These are phyloP conservation scores for Hofmannophila pseudospretella DNA, from an alignment of 2,888 invertebrate genomes.

Conservation along the genomic window DNA sequence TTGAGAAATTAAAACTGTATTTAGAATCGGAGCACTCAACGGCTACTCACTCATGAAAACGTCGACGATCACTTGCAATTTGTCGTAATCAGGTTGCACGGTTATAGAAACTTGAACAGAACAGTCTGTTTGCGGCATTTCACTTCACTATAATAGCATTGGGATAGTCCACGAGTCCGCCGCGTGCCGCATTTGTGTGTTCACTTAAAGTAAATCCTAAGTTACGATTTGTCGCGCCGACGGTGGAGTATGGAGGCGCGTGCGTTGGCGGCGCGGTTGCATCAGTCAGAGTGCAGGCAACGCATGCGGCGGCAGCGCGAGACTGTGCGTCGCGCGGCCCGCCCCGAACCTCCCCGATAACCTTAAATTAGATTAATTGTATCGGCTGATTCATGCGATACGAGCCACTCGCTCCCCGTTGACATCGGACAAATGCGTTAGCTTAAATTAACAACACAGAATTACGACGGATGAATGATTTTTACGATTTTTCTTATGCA, in stretches of 20 bases:
- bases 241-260: slow-evolving; percentile 14
- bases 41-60: slow-evolving; percentile 73
- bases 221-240: slow-evolving; percentile 16
- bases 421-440: slow-evolving; percentile 63
- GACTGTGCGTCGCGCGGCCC: slow-evolving; percentile 66
- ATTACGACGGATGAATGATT: slow-evolving; percentile 51
- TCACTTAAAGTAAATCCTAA: neutral
- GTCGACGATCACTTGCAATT: slow-evolving; percentile 70
- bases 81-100: slow-evolving; percentile 63
- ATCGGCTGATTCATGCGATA: slow-evolving; percentile 72
- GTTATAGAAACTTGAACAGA: slow-evolving; percentile 68
- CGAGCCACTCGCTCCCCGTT: slow-evolving; percentile 54
- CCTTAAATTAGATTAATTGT: slow-evolving; percentile 77
- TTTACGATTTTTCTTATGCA: slow-evolving; percentile 23
- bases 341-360: slow-evolving; percentile 67
- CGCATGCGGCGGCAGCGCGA: slow-evolving; percentile 54
- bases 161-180: slow-evolving; percentile 26
- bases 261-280: slow-evolving; percentile 25
- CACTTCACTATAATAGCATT: slow-evolving; percentile 56
- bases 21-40: neutral
- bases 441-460: slow-evolving; percentile 55
- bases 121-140: slow-evolving; percentile 73
- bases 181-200: slow-evolving; percentile 17
- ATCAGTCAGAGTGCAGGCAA: slow-evolving; percentile 29
- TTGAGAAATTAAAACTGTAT: too few relatives aligned